These are phyloP conservation scores for Meghimatium bilineatum DNA, from an alignment of 2,888 invertebrate genomes.

Conservation along the genomic window DNA sequence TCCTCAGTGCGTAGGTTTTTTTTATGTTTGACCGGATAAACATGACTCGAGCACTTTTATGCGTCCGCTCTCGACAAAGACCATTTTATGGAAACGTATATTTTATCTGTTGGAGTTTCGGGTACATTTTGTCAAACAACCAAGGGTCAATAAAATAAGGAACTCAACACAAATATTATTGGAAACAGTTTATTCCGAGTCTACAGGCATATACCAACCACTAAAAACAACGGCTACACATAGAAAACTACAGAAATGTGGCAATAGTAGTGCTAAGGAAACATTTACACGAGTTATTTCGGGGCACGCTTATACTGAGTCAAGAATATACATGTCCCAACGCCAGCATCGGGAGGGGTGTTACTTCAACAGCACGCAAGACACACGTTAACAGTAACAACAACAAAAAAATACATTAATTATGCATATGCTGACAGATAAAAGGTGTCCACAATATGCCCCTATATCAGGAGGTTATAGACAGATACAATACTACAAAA, in stretches of 20 bases:
- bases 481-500: too few species aligned
- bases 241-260: background rate
- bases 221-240: slow-evolving; percentile 10
- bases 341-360: slow-evolving; percentile 32
- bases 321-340: slow-evolving; percentile 23
- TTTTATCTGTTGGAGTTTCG: too few species aligned
- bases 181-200: slow-evolving; percentile 30
- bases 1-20: too few species aligned
- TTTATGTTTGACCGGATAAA: too few species aligned
- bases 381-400: background rate
- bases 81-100: too few species aligned
- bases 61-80: too few species aligned
- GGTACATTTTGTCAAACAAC: too few species aligned
- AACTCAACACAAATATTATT: background rate
- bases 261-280: background rate
- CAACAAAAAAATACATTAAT: background rate
- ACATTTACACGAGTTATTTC: background rate
- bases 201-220: slow-evolving; percentile 11
- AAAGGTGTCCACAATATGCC: too few species aligned
- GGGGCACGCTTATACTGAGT: background rate
- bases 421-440: background rate
- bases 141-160: background rate
- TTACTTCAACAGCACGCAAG: slow-evolving; percentile 12
- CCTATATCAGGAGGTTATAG: too few species aligned
- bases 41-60: too few species aligned